phyloP scores from a whole-genome alignment of 2,888 invertebrate species.

The Tetanocera ferruginea region DNA sequence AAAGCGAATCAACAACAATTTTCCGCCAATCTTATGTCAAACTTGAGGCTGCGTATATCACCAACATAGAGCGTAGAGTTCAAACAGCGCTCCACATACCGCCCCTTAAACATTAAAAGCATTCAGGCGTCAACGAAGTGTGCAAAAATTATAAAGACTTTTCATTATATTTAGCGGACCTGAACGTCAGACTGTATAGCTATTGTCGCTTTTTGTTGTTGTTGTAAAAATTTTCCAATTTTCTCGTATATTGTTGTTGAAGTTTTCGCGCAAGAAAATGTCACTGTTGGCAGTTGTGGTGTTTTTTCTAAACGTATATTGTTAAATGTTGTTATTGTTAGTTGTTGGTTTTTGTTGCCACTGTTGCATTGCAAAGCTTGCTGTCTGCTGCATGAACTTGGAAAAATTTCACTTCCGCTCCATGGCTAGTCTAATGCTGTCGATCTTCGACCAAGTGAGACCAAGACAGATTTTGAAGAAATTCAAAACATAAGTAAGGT shows the following conservation, averaged over 20 bases:
- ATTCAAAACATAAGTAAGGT: neutral
- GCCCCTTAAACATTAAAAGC: neutral
- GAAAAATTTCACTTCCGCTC: neutral
- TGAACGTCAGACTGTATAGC: neutral
- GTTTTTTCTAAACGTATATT: neutral
- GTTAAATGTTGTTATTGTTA: neutral
- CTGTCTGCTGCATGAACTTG: slow-evolving; percentile 8
- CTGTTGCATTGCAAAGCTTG: neutral
- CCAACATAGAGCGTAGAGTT: neutral
- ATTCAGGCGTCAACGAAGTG: slow-evolving; percentile 1
- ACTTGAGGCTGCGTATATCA: slow-evolving; percentile 2
- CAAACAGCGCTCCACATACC: neutral
- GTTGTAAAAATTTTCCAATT: slow-evolving; percentile 15
- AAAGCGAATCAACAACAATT: slow-evolving; percentile 11
- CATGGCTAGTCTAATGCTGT: neutral
- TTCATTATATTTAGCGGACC: slow-evolving; percentile 29
- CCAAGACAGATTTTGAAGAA: neutral
- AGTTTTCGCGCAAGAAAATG: neutral
- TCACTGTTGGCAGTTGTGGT: neutral
- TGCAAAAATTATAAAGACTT: slow-evolving; percentile 21
- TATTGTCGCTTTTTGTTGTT: neutral
- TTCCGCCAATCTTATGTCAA: slow-evolving; percentile 31
- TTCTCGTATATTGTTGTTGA: neutral
- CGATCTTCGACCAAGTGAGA: neutral
- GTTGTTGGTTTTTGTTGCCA: neutral